These are phyloP conservation scores for Amiota mariae DNA, from an alignment of 2,888 invertebrate species.

Conservation along the genomic window DNA sequence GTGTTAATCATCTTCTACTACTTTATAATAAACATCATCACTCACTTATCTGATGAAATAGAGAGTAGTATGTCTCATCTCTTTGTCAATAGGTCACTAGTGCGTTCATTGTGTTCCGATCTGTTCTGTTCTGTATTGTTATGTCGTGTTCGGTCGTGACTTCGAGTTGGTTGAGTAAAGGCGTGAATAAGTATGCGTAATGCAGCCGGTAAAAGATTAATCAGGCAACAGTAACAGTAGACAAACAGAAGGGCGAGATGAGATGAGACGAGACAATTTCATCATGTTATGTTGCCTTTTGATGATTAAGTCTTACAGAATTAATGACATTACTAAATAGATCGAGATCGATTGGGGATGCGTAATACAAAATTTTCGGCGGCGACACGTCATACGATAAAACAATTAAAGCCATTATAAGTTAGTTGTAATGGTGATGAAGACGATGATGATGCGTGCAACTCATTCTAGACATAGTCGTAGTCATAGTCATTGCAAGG, in stretches of 20 bases:
- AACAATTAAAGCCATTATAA: slow-evolving; percentile 23
- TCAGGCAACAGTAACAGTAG: too few species aligned
- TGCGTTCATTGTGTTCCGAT: background rate
- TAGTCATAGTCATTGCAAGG: too few species aligned
- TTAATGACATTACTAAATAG: slow-evolving; percentile 2
- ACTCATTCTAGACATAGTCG: too few species aligned
- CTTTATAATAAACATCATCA: too few species aligned
- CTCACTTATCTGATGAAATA: too few species aligned
- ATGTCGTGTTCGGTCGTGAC: slow-evolving; percentile 3
- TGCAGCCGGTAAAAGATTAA: background rate
- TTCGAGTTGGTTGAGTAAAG: background rate
- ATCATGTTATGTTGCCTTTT: background rate
- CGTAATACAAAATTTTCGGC: background rate
- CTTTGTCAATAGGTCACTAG: slow-evolving; percentile 5
- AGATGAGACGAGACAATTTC: background rate
- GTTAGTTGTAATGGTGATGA: too few species aligned
- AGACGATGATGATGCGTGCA: background rate
- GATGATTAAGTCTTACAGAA: slow-evolving; percentile 10
- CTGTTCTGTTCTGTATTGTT: background rate
- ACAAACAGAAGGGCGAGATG: too few species aligned
- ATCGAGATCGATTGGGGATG: background rate
- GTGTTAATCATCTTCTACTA: background rate
- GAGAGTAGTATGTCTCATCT: background rate
- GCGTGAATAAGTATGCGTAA: slow-evolving; percentile 3
- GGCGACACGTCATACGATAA: slow-evolving; percentile 17